These are phyloP conservation scores for Irena cyanogastra DNA, from an alignment of 2,113 vertebrate genomes.

Conservation along the genomic window DNA sequence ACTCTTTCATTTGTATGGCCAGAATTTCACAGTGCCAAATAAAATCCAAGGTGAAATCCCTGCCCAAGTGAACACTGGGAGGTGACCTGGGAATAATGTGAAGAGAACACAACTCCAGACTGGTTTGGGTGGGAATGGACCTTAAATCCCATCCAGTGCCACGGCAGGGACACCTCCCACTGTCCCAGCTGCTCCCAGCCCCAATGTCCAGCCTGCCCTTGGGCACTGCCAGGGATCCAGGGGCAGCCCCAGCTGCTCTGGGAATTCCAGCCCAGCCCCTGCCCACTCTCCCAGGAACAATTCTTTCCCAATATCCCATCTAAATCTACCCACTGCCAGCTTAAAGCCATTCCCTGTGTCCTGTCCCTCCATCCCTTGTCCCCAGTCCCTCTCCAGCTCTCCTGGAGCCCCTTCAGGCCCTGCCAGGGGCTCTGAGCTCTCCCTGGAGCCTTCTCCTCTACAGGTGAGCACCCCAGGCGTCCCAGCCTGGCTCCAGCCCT, in stretches of 20 bases:
- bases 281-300: rapidly evolving
- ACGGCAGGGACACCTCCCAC: background rate
- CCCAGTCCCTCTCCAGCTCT: background rate
- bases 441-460: background rate
- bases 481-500: background rate
- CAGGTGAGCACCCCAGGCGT: rapidly evolving
- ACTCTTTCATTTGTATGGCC: background rate
- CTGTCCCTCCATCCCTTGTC: background rate
- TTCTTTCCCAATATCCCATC: background rate
- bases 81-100: rapidly evolving
- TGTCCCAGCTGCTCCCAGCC: background rate
- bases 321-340: rapidly evolving
- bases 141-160: background rate
- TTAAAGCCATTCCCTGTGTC: background rate
- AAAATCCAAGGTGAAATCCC: background rate
- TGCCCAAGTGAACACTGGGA: background rate
- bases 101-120: background rate
- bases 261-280: background rate
- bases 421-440: rapidly evolving
- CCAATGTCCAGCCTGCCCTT: background rate
- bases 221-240: background rate
- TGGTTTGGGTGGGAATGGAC: background rate
- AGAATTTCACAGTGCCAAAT: background rate
- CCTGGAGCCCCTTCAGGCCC: background rate
- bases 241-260: background rate